Evolutionary conservation across 1,140 invertebrate genomes (phyloP).

Genomic region (Plutomurus gul): DNA sequence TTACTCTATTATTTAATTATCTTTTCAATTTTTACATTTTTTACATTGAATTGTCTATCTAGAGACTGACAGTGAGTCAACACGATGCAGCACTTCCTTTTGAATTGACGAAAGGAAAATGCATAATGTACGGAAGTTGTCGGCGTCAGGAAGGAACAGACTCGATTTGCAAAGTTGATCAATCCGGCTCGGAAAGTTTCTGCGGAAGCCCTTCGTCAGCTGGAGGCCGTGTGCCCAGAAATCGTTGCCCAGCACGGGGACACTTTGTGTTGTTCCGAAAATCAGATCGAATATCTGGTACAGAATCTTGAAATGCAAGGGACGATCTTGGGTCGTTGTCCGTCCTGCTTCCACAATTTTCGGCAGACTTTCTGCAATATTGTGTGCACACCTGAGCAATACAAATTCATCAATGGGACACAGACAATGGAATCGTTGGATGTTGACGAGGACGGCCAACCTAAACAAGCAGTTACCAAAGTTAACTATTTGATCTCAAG

Average conservation of each 20-base stretch:
- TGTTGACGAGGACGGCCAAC: slow-evolving; percentile 55
- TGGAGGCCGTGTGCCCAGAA: slow-evolving; percentile 4
- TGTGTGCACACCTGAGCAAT: slow-evolving; percentile 79
- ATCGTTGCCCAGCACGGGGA: slow-evolving; percentile 55
- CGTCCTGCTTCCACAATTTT: slow-evolving; percentile 83
- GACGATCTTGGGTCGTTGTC: slow-evolving; percentile 71
- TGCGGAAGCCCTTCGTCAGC: neutral
- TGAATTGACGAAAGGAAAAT: neutral
- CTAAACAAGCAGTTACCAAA: slow-evolving; percentile 70
- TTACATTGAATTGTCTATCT: too few species aligned
- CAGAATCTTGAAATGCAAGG: slow-evolving; percentile 49
- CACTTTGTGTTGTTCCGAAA: slow-evolving; percentile 57
- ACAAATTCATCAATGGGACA: slow-evolving; percentile 71
- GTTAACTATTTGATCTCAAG: slow-evolving; percentile 73
- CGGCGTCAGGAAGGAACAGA: slow-evolving; percentile 2
- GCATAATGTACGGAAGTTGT: slow-evolving; percentile 14
- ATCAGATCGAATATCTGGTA: slow-evolving; percentile 57
- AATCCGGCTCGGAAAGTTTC: neutral
- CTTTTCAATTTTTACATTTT: too few species aligned
- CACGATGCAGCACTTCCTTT: too few species aligned
- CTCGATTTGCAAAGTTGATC: slow-evolving; percentile 24
- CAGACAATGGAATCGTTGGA: slow-evolving; percentile 36
- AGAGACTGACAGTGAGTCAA: too few species aligned
- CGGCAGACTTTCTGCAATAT: slow-evolving; percentile 78
- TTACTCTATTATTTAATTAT: too few species aligned